A percentile compares a stretch with the other conserved stretches of the same genome.
phyloP scores from a whole-genome alignment of 2,888 invertebrate genomes.

The Panopea generosa region DNA sequence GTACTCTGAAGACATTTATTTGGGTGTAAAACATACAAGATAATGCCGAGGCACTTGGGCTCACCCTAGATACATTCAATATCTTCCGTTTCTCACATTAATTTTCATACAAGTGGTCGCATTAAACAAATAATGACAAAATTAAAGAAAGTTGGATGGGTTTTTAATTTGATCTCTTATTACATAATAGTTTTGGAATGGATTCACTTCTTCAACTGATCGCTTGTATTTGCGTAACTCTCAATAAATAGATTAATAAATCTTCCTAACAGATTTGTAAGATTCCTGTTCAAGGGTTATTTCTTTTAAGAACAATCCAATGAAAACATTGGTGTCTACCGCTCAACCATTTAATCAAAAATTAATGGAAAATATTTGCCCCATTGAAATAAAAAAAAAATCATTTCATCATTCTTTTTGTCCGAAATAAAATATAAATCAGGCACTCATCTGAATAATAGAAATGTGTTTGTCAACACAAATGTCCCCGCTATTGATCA shows the following conservation, averaged over 20 bases:
- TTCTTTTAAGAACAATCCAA: too few relatives aligned
- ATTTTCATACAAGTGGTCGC: conserved; percentile 10
- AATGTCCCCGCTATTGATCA: too few relatives aligned
- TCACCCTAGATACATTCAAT: not conserved
- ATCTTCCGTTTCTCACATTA: conserved; percentile 8
- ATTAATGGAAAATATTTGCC: too few relatives aligned
- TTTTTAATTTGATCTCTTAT: conserved; percentile 27
- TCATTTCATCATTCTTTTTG: too few relatives aligned
- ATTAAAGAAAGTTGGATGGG: conserved; percentile 25
- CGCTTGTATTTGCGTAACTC: conserved; percentile 1
- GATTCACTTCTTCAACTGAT: conserved; percentile 1
- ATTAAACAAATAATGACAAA: conserved; percentile 31
- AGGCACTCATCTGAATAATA: too few relatives aligned
- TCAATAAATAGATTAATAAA: conserved; percentile 5
- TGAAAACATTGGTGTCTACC: too few relatives aligned
- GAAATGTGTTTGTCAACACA: too few relatives aligned
- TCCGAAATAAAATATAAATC: too few relatives aligned
- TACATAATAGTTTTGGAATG: conserved; percentile 30
- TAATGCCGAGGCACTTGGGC: not conserved
- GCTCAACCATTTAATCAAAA: too few relatives aligned
- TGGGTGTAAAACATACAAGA: conserved; percentile 1
- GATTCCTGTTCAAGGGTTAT: too few relatives aligned
- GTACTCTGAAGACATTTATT: not conserved
- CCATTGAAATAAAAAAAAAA: too few relatives aligned
- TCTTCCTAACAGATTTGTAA: not conserved